phyloP scores from a whole-genome alignment of 2,797 vertebrate genomes.

The Knipowitschia caucasica region DNA sequence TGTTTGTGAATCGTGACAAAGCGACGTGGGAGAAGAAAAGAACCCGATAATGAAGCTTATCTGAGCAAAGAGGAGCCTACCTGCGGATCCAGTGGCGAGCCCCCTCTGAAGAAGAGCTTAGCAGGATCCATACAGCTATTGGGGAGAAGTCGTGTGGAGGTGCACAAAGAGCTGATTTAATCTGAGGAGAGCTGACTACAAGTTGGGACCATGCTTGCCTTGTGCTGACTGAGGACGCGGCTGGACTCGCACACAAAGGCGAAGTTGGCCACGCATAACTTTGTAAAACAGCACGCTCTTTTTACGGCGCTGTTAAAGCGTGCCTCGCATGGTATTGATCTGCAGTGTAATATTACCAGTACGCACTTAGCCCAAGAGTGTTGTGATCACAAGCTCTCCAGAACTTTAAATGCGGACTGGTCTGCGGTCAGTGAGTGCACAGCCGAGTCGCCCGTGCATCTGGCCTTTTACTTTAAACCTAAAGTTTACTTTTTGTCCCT shows the following conservation, averaged over 20 bases:
- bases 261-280: conserved; percentile 54
- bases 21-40: conserved; percentile 23
- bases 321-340: neutral
- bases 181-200: conserved; percentile 17
- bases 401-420: conserved; percentile 68
- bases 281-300: conserved; percentile 5
- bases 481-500: conserved; percentile 21
- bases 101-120: conserved; percentile 29
- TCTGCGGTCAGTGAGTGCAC: conserved; percentile 53
- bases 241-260: conserved; percentile 19
- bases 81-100: conserved; percentile 34
- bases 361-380: conserved; percentile 6
- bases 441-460: conserved; percentile 61
- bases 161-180: conserved; percentile 52
- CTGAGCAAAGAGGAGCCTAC: conserved; percentile 33
- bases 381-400: conserved; percentile 30
- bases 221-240: conserved; percentile 37
- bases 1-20: conserved; percentile 10
- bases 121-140: conserved; percentile 19
- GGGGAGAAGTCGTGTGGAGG: conserved; percentile 48
- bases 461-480: conserved; percentile 32
- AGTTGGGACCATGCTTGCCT: conserved; percentile 37
- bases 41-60: conserved; percentile 18
- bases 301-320: neutral
- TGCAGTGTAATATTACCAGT: neutral